Conservation (phyloP, 2,797 vertebrate genomes). For the Meda fulgida region DNA sequence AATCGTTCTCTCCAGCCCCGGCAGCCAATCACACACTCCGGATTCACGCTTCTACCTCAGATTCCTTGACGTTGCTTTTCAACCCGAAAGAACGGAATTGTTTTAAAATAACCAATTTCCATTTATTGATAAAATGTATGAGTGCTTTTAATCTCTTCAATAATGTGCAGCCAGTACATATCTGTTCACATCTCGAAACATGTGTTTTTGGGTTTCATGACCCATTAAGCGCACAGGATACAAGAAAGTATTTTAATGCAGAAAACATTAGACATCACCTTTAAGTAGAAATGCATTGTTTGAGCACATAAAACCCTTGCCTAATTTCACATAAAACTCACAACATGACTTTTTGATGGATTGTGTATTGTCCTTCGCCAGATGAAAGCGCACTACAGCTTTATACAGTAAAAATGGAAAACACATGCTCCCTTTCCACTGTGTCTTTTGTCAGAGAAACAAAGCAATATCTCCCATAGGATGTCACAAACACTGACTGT, state of each 20-base stretch:
- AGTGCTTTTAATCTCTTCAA: too few species aligned
- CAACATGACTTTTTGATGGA: conserved; percentile 33
- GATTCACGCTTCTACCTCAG: too few species aligned
- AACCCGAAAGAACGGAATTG: too few species aligned
- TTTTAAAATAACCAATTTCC: too few species aligned
- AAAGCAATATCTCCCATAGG: conserved; percentile 24
- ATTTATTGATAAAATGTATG: too few species aligned
- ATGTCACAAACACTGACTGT: conserved; percentile 49
- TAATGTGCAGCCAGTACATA: too few species aligned
- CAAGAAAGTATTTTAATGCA: not conserved
- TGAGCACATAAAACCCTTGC: conserved; percentile 29
- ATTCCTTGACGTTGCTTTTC: too few species aligned
- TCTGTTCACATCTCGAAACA: too few species aligned
- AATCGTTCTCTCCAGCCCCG: too few species aligned
- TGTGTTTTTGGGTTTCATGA: too few species aligned
- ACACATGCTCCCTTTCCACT: conserved; percentile 53
- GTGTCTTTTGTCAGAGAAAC: conserved; percentile 48
- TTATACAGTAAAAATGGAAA: conserved; percentile 55
- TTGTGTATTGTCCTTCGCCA: conserved; percentile 42
- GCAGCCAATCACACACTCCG: too few species aligned
- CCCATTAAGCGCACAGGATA: not conserved
- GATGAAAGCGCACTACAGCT: conserved; percentile 30
- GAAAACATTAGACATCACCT: not conserved
- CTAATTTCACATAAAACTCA: conserved; percentile 50
- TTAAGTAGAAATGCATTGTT: not conserved